phyloP scores from a whole-genome alignment of 2,797 vertebrate genomes.

The Myripristis murdjan region DNA sequence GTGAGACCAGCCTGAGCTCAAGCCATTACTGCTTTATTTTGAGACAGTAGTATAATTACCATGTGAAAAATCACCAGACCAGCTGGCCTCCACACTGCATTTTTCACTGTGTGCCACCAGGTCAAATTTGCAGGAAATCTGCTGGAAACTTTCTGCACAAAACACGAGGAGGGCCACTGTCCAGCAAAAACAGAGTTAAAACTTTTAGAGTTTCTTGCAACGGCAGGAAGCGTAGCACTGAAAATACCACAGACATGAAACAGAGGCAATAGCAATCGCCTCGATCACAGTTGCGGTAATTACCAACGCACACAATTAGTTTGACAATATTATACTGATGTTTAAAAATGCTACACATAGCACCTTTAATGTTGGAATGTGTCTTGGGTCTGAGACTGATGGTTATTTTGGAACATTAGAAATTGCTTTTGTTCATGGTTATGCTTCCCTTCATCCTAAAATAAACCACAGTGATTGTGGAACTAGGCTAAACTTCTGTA shows the following conservation, averaged over 20 bases:
- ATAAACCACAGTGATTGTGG: slow-evolving; percentile 33
- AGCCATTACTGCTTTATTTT: not conserved
- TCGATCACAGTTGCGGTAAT: too few relatives aligned
- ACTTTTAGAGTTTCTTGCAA: slow-evolving; percentile 9
- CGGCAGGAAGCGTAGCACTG: not conserved
- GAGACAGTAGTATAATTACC: slow-evolving; percentile 7
- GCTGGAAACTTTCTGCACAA: slow-evolving; percentile 13
- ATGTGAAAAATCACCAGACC: not conserved
- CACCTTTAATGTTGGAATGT: not conserved
- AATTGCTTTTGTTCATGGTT: slow-evolving; percentile 32
- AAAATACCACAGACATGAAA: slow-evolving; percentile 2
- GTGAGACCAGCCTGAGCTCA: too few relatives aligned
- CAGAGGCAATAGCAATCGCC: not conserved
- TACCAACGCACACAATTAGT: not conserved
- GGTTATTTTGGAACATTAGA: slow-evolving; percentile 20
- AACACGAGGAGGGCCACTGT: slow-evolving; percentile 4
- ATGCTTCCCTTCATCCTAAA: slow-evolving; percentile 47
- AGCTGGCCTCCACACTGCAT: not conserved
- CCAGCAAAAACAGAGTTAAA: slow-evolving; percentile 1
- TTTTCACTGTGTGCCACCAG: not conserved
- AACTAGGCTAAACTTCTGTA: slow-evolving; percentile 38
- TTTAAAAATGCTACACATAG: slow-evolving; percentile 9
- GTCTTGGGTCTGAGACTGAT: slow-evolving; percentile 2
- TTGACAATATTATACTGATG: slow-evolving; percentile 13
- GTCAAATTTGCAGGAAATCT: slow-evolving; percentile 26